Evolutionary conservation across 1,140 invertebrate genomes (phyloP).

Genomic region (Pristionchus pacificus): DNA sequence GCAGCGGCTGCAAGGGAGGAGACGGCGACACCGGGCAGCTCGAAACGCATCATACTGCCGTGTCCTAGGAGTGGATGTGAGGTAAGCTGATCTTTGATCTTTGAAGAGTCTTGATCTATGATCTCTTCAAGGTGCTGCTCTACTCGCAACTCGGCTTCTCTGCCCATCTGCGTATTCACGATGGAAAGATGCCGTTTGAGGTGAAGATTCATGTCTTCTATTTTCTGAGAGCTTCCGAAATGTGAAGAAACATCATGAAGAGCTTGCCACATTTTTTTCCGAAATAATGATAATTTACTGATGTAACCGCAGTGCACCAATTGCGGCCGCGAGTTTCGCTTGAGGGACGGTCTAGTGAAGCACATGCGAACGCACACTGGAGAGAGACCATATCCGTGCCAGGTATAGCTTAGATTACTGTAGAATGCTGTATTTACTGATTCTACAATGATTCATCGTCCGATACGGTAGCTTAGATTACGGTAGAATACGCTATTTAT

Average conservation of each 20-base stretch:
- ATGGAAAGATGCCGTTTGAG: neutral
- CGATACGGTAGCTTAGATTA: too few relatives aligned
- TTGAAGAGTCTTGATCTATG: too few relatives aligned
- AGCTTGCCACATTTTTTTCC: too few relatives aligned
- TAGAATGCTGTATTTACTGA: too few relatives aligned
- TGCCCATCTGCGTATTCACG: neutral
- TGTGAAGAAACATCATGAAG: too few relatives aligned
- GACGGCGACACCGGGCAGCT: too few relatives aligned
- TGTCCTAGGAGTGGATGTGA: neutral
- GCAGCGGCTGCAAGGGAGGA: too few relatives aligned
- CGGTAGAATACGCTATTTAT: too few relatives aligned
- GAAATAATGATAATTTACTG: neutral
- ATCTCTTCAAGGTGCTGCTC: neutral
- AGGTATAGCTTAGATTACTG: neutral
- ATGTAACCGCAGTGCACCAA: neutral
- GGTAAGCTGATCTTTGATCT: neutral
- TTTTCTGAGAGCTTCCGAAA: too few relatives aligned
- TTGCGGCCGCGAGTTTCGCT: neutral
- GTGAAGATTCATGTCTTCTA: too few relatives aligned
- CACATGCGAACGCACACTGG: neutral
- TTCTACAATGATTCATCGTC: too few relatives aligned
- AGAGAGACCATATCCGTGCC: neutral
- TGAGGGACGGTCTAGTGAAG: neutral
- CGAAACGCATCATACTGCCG: neutral
- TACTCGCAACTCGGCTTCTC: neutral